Percentiles rank a stretch among this genome's conserved stretches.
These are phyloP conservation scores for Pseudomyrmex concolor DNA, from an alignment of 1,140 invertebrate genomes.

Conservation along the genomic window DNA sequence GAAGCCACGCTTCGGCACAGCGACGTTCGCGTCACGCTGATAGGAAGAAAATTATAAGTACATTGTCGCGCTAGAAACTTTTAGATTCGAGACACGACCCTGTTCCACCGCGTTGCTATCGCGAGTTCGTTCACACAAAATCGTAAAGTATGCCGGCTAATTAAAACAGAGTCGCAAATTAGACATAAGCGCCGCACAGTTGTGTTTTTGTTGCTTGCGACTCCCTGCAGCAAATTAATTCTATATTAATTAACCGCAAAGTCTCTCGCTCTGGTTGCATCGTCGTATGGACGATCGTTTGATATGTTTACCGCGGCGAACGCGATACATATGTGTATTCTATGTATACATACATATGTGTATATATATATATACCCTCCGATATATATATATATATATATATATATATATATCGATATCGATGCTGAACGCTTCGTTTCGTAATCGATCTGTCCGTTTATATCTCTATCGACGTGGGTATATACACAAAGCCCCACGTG, in stretches of 20 bases:
- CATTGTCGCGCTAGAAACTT: slow-evolving; percentile 7
- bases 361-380: too few species aligned
- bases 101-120: neutral
- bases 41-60: slow-evolving; percentile 5
- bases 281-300: neutral
- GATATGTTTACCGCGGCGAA: neutral
- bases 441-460: slow-evolving; percentile 50
- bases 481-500: slow-evolving; percentile 61
- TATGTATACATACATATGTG: too few species aligned
- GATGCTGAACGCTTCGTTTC: slow-evolving; percentile 30
- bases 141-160: slow-evolving; percentile 1
- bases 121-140: slow-evolving; percentile 29
- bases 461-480: slow-evolving; percentile 45
- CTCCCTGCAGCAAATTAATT: slow-evolving; percentile 27
- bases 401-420: neutral
- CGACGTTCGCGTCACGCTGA: neutral
- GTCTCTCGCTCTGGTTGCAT: neutral
- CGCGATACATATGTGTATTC: slow-evolving; percentile 13
- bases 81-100: slow-evolving; percentile 21
- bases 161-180: slow-evolving; percentile 43
- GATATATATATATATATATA: too few species aligned
- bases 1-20: neutral
- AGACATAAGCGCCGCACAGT: slow-evolving; percentile 1
- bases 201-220: neutral
- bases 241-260: slow-evolving; percentile 32